phyloP scores from a whole-genome alignment of 2,888 invertebrate genomes.

The Osmoderma eremita region DNA sequence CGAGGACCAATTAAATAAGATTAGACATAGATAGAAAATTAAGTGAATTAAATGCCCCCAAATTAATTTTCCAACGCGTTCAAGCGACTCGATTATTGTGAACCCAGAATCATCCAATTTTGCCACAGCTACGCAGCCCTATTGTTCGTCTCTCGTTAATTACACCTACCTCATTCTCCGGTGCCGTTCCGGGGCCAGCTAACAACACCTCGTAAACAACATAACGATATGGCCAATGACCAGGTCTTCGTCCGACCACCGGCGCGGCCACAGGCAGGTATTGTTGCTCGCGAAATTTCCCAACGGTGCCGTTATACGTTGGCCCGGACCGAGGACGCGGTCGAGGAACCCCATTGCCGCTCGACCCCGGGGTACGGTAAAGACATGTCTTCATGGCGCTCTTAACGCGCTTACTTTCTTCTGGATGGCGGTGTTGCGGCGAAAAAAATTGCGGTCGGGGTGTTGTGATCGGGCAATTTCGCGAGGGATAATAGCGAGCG shows the following conservation, averaged over 20 bases:
- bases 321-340: conserved; percentile 32
- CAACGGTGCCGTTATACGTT: conserved; percentile 55
- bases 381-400: conserved; percentile 45
- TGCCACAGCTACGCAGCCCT: too few relatives aligned
- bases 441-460: conserved; percentile 40
- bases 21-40: too few relatives aligned
- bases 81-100: too few relatives aligned
- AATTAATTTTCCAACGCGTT: too few relatives aligned
- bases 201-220: conserved; percentile 41
- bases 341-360: conserved; percentile 47
- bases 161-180: background rate
- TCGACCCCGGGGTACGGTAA: conserved; percentile 44
- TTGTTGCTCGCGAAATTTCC: conserved; percentile 54
- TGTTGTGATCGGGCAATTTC: conserved; percentile 20
- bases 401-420: conserved; percentile 44
- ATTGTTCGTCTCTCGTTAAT: too few relatives aligned
- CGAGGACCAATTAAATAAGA: too few relatives aligned
- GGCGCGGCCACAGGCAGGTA: conserved; percentile 51
- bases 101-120: too few relatives aligned
- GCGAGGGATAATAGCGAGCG: background rate
- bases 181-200: conserved; percentile 9
- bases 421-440: conserved; percentile 25
- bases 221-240: conserved; percentile 46
- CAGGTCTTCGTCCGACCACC: conserved; percentile 26
- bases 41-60: too few relatives aligned